phyloP scores from a whole-genome alignment of 2,888 invertebrate genomes.

The Oscheius onirici region DNA sequence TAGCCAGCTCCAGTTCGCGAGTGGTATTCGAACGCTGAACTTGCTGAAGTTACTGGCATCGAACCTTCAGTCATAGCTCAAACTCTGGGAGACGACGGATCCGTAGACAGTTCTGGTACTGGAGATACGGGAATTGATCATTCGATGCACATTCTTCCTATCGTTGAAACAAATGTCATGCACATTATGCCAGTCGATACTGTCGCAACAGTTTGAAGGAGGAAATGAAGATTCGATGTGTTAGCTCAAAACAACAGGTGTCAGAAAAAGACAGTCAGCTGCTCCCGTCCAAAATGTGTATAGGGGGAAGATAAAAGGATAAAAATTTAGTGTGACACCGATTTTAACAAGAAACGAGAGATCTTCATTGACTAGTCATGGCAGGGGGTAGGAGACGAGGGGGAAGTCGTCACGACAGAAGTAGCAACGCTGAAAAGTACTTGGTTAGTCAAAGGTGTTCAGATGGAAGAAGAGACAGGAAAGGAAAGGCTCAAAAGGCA shows the following conservation, averaged over 20 bases:
- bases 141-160: too few relatives aligned
- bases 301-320: too few relatives aligned
- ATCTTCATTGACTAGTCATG: slow-evolving; percentile 32
- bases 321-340: slow-evolving; percentile 15
- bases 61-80: neutral
- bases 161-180: too few relatives aligned
- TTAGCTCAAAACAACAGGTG: too few relatives aligned
- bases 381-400: slow-evolving; percentile 19
- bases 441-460: too few relatives aligned
- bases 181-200: too few relatives aligned
- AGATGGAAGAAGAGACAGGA: too few relatives aligned
- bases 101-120: neutral
- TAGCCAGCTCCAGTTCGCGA: neutral
- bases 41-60: neutral
- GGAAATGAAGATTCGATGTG: too few relatives aligned
- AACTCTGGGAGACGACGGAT: neutral
- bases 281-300: too few relatives aligned
- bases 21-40: neutral
- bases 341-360: slow-evolving; percentile 29
- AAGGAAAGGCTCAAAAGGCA: neutral
- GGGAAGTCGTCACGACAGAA: slow-evolving; percentile 22
- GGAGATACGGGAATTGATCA: neutral
- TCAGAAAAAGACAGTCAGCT: too few relatives aligned
- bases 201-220: too few relatives aligned
- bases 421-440: slow-evolving; percentile 14